Conservation (phyloP, 2,113 vertebrate species). For the Manacus vitellinus region DNA sequence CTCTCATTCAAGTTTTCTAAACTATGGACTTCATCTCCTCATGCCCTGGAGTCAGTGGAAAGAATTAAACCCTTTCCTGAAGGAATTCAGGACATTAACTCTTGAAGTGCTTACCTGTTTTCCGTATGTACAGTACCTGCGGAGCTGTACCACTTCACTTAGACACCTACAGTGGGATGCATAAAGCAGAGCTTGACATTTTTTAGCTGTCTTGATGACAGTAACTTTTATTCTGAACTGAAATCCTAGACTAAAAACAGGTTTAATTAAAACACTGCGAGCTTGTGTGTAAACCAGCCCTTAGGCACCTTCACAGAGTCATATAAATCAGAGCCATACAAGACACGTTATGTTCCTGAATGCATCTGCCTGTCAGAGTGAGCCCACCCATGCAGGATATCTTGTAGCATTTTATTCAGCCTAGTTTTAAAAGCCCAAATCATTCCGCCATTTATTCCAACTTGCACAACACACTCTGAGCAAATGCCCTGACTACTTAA, state of each 20-base stretch:
- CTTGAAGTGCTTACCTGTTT: neutral
- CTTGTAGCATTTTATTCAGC: slow-evolving; percentile 40
- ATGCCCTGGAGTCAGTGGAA: neutral
- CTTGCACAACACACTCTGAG: slow-evolving; percentile 9
- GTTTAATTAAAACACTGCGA: slow-evolving; percentile 67
- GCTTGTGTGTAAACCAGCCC: slow-evolving; percentile 55
- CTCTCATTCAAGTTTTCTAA: neutral
- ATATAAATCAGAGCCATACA: slow-evolving; percentile 36
- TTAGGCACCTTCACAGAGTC: slow-evolving; percentile 45
- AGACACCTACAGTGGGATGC: neutral
- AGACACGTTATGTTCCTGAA: slow-evolving; percentile 24
- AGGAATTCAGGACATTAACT: neutral
- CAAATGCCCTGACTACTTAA: slow-evolving; percentile 34
- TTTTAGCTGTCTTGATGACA: slow-evolving; percentile 34
- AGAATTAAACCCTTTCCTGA: neutral
- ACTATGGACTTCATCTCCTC: neutral
- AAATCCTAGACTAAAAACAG: slow-evolving; percentile 43
- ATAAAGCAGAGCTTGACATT: neutral
- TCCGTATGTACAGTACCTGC: neutral
- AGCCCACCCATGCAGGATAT: slow-evolving; percentile 53
- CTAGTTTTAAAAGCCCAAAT: slow-evolving; percentile 52
- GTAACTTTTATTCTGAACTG: slow-evolving; percentile 30
- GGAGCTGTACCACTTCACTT: neutral
- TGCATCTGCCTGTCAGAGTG: slow-evolving; percentile 56
- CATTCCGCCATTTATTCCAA: slow-evolving; percentile 58